These are phyloP conservation scores for Platyrinchus mystaceus DNA, from an alignment of 2,797 vertebrate species.

Conservation along the genomic window DNA sequence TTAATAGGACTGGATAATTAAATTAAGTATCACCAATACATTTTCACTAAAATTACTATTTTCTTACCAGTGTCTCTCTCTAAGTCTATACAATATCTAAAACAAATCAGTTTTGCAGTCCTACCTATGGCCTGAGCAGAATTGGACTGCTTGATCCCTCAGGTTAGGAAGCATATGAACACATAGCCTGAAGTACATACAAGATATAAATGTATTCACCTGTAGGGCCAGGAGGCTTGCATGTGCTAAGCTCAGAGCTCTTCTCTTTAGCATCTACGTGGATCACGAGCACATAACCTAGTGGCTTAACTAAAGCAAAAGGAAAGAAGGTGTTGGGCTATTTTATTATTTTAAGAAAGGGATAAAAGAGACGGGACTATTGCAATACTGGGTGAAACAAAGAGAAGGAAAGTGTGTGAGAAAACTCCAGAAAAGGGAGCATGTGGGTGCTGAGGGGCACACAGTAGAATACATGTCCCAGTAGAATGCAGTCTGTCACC, in stretches of 20 bases:
- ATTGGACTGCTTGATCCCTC: background rate
- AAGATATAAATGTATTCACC: background rate
- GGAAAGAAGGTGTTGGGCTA: background rate
- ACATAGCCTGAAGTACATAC: background rate
- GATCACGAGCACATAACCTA: background rate
- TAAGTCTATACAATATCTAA: background rate
- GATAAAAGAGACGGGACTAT: background rate
- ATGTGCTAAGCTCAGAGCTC: background rate
- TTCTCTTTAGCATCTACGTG: background rate
- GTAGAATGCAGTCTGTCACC: background rate
- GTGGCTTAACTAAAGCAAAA: background rate
- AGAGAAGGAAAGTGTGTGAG: background rate
- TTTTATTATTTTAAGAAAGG: background rate
- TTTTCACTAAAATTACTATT: background rate
- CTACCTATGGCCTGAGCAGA: background rate
- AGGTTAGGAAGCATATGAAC: background rate
- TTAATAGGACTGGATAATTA: background rate
- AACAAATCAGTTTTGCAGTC: background rate
- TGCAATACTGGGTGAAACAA: background rate
- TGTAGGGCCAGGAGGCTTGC: background rate
- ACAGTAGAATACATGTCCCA: background rate
- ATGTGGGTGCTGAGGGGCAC: rapidly evolving
- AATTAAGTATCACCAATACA: background rate
- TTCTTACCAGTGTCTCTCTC: background rate
- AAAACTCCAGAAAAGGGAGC: background rate